Evolutionary conservation across 2,888 invertebrate species (phyloP).

Genomic region (Laspeyria flexula): DNA sequence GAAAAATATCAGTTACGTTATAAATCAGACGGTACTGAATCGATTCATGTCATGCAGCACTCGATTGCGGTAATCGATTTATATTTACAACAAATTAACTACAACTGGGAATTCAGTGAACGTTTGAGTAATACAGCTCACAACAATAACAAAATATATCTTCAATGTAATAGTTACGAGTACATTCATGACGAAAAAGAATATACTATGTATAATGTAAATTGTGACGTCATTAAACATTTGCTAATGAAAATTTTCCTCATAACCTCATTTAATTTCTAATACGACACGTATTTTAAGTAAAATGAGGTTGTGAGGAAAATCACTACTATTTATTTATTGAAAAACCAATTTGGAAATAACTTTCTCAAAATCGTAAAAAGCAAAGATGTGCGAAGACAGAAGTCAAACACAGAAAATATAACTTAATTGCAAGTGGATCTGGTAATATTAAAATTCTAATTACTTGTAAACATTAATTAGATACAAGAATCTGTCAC

Average conservation of each 20-base stretch:
- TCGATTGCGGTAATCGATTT: constrained; percentile 52
- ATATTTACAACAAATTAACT: constrained; percentile 26
- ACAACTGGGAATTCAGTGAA: constrained; percentile 22
- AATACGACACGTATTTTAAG: too few relatives aligned
- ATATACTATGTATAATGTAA: too few relatives aligned
- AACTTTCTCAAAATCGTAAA: too few relatives aligned
- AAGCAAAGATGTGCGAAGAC: too few relatives aligned
- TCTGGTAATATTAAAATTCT: constrained; percentile 26
- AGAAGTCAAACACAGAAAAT: too few relatives aligned
- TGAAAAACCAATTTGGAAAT: too few relatives aligned
- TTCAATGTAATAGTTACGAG: constrained; percentile 2
- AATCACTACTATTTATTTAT: too few relatives aligned
- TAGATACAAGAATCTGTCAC: constrained; percentile 18
- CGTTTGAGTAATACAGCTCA: constrained; percentile 9
- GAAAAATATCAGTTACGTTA: constrained; percentile 59
- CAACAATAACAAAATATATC: constrained; percentile 8
- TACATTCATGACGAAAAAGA: constrained; percentile 9
- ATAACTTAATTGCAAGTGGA: too few relatives aligned
- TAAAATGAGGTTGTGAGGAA: too few relatives aligned
- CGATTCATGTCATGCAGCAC: constrained; percentile 52
- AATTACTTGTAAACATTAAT: constrained; percentile 28
- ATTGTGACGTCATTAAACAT: too few relatives aligned
- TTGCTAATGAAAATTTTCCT: too few relatives aligned
- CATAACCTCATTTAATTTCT: too few relatives aligned
- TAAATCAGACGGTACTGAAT: constrained; percentile 39